phyloP scores from a whole-genome alignment of 1,140 invertebrate species.

The Drosophila auraria region DNA sequence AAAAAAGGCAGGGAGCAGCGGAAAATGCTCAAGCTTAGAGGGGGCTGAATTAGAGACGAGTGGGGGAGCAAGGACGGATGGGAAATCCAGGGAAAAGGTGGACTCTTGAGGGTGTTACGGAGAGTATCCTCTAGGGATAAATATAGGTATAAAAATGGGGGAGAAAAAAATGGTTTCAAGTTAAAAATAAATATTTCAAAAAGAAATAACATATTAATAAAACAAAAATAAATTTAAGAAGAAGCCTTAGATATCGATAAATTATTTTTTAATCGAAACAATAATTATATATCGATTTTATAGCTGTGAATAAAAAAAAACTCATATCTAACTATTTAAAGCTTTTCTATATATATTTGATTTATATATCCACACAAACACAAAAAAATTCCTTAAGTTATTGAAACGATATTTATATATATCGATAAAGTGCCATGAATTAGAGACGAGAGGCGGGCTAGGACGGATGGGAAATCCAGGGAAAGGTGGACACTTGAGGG shows the following conservation, averaged over 20 bases:
- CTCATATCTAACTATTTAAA: too few relatives aligned
- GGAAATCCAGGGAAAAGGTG: too few relatives aligned
- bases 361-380: background rate
- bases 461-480: too few relatives aligned
- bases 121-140: background rate
- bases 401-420: too few relatives aligned
- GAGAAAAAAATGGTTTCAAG: too few relatives aligned
- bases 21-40: conserved; percentile 5
- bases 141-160: background rate
- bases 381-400: background rate
- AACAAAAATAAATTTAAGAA: background rate
- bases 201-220: too few relatives aligned
- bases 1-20: conserved; percentile 20
- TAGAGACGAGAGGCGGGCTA: background rate
- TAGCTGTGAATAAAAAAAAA: too few relatives aligned
- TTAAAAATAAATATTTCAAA: background rate
- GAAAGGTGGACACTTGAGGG: conserved; percentile 4
- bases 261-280: background rate
- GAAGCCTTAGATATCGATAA: background rate
- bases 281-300: background rate
- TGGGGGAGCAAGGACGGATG: background rate
- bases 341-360: background rate
- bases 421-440: background rate
- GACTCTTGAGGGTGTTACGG: conserved; percentile 3
- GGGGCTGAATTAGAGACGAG: background rate